phyloP scores from a whole-genome alignment of 2,797 vertebrate genomes.

The Tapera naevia region DNA sequence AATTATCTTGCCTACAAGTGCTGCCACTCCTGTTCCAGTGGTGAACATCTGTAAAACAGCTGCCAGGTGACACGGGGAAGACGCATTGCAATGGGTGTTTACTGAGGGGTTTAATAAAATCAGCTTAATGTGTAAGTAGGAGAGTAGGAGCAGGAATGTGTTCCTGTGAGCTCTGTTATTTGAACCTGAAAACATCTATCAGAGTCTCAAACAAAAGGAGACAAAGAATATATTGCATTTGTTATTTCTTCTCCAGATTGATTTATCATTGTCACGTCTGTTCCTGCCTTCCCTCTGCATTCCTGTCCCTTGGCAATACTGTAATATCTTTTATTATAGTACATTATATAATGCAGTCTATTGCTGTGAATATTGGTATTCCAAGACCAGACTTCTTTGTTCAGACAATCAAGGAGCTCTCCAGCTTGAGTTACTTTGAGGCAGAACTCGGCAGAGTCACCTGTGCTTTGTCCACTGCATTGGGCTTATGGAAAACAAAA shows the following conservation, averaged over 20 bases:
- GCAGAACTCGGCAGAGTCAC: neutral
- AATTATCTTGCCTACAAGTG: neutral
- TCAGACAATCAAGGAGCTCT: neutral
- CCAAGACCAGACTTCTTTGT: slow-evolving; percentile 2
- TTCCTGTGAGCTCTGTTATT: neutral
- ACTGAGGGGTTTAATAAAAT: slow-evolving; percentile 39
- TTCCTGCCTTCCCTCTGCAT: slow-evolving; percentile 13
- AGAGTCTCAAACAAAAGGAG: slow-evolving; percentile 36
- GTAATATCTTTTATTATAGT: slow-evolving; percentile 41
- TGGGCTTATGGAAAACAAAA: neutral
- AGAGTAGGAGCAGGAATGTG: neutral
- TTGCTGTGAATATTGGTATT: neutral
- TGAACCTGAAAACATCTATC: slow-evolving; percentile 16
- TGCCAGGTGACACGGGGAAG: neutral
- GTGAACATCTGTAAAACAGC: slow-evolving; percentile 40
- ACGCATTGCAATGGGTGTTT: slow-evolving; percentile 11
- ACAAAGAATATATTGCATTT: slow-evolving; percentile 12
- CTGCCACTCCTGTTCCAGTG: neutral
- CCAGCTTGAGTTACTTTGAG: neutral
- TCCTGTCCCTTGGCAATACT: neutral
- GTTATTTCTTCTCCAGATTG: slow-evolving; percentile 17
- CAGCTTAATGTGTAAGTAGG: neutral
- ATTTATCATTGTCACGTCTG: slow-evolving; percentile 47
- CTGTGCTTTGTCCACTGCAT: neutral
- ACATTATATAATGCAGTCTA: slow-evolving; percentile 6